Evolutionary conservation across 2,888 invertebrate species (phyloP).

Genomic region (Molorchus minor): DNA sequence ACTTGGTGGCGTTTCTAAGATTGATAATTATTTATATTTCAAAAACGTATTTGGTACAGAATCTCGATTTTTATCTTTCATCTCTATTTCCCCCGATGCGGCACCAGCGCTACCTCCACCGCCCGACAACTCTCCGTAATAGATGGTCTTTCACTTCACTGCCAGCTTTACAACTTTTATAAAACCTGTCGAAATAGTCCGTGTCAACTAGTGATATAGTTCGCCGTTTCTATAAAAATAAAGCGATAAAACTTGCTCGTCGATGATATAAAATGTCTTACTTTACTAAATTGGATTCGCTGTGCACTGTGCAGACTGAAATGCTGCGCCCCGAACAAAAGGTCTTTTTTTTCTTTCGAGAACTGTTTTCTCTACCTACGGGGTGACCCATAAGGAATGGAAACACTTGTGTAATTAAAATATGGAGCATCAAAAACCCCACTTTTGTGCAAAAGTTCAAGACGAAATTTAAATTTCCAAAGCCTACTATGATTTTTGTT

Average conservation of each 20-base stretch:
- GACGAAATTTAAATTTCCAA: too few relatives aligned
- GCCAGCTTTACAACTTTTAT: constrained; percentile 24
- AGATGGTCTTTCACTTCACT: constrained; percentile 1
- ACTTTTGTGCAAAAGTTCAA: too few relatives aligned
- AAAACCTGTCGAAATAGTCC: constrained; percentile 24
- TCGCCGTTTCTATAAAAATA: constrained; percentile 30
- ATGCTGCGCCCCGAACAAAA: constrained; percentile 22
- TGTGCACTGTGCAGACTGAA: constrained; percentile 22
- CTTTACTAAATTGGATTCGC: constrained; percentile 37
- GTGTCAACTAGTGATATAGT: constrained; percentile 22
- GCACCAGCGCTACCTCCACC: not conserved
- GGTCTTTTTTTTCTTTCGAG: not conserved
- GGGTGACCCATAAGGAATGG: too few relatives aligned
- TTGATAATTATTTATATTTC: not conserved
- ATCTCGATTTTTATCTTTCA: not conserved
- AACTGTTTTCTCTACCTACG: too few relatives aligned
- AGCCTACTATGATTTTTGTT: too few relatives aligned
- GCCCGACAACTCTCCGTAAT: not conserved
- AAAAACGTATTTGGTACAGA: not conserved
- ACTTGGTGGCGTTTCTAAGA: not conserved
- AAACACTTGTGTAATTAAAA: too few relatives aligned
- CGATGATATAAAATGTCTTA: constrained; percentile 36
- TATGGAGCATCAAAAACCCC: too few relatives aligned
- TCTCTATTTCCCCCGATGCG: not conserved
- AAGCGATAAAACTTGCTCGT: constrained; percentile 25